Percentiles rank a stretch among this genome's conserved stretches.
Conservation (phyloP, 2,888 invertebrate genomes). For the Heteromyza rotundicornis region DNA sequence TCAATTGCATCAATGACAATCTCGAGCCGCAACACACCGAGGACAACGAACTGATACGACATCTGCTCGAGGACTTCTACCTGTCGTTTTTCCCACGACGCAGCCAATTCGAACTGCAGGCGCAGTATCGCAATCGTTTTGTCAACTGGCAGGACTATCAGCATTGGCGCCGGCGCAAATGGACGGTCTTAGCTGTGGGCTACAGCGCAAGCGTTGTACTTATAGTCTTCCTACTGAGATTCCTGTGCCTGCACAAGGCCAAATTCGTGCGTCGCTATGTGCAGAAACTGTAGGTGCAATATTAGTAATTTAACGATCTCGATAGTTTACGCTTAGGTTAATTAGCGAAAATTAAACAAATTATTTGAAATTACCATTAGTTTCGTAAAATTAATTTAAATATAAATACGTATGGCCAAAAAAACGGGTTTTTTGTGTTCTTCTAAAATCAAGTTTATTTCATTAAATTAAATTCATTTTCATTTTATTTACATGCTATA, state of each 20-base stretch:
- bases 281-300: constrained; percentile 39
- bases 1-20: constrained; percentile 82
- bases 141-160: constrained; percentile 54
- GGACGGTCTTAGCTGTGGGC: constrained; percentile 51
- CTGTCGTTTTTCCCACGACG: constrained; percentile 74
- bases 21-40: constrained; percentile 69
- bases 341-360: too few relatives aligned
- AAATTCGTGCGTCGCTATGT: constrained; percentile 57
- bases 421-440: too few relatives aligned
- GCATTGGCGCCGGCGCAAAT: constrained; percentile 55
- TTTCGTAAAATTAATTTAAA: too few relatives aligned
- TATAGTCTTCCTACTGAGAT: constrained; percentile 48
- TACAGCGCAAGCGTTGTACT: constrained; percentile 54
- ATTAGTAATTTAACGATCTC: too few relatives aligned
- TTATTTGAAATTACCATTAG: too few relatives aligned
- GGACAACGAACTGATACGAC: constrained; percentile 72
- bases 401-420: too few relatives aligned
- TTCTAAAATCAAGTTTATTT: too few relatives aligned
- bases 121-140: constrained; percentile 75
- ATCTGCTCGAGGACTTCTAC: constrained; percentile 77
- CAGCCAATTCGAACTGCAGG: constrained; percentile 75
- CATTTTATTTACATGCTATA: too few relatives aligned
- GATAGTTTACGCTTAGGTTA: too few relatives aligned
- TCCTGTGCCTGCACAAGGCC: constrained; percentile 55
- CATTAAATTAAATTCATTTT: too few relatives aligned